Conservation (phyloP, 2,797 vertebrate species). For the Leptodactylus fallax region DNA sequence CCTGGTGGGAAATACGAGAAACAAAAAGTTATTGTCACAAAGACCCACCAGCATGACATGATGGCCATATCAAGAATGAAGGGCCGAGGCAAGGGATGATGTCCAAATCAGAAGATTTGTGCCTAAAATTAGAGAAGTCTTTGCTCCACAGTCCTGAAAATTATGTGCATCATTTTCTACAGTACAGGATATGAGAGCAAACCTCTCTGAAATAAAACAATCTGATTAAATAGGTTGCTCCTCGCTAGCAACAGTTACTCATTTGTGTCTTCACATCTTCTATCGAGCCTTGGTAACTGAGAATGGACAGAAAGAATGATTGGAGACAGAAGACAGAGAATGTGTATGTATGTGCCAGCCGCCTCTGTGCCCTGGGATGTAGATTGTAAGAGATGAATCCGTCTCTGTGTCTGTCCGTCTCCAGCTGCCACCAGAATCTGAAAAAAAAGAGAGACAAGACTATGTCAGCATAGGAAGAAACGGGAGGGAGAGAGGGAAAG, state of each 20-base stretch:
- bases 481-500: conserved; percentile 18
- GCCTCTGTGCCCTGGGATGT: conserved; percentile 49
- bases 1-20: conserved; percentile 73
- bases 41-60: conserved; percentile 79
- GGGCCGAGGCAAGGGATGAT: conserved; percentile 17
- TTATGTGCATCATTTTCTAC: conserved; percentile 67
- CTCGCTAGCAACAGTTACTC: conserved; percentile 36
- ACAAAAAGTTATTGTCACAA: conserved; percentile 72
- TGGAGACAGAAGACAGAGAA: conserved; percentile 40
- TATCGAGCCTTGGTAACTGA: conserved; percentile 22
- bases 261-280: conserved; percentile 42
- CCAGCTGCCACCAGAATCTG: conserved; percentile 63
- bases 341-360: conserved; percentile 56
- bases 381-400: conserved; percentile 59
- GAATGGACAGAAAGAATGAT: conserved; percentile 26
- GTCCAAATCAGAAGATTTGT: conserved; percentile 10
- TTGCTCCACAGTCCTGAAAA: conserved; percentile 69
- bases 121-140: conserved; percentile 64
- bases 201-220: conserved; percentile 24
- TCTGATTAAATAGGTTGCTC: conserved; percentile 20
- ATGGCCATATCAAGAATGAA: conserved; percentile 58
- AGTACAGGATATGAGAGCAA: conserved; percentile 28
- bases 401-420: conserved; percentile 60
- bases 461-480: conserved; percentile 46
- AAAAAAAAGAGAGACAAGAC: conserved; percentile 47